Percentiles rank a stretch among this genome's conserved stretches.
These are phyloP conservation scores for Resseliella maxima DNA, from an alignment of 2,888 invertebrate genomes.

Conservation along the genomic window DNA sequence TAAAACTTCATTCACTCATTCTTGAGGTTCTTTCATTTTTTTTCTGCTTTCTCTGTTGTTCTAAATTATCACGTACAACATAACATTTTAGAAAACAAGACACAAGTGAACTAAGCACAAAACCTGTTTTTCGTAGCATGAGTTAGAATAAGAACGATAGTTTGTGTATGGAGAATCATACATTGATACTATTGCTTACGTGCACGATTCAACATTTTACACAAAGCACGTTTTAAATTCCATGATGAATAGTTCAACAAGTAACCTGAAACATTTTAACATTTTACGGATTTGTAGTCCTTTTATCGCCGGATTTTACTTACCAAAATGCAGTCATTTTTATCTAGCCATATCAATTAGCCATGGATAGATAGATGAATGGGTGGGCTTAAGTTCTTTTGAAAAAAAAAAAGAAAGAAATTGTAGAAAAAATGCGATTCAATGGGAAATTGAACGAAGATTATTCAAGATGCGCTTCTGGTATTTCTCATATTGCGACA, in stretches of 20 bases:
- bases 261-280: neutral
- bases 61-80: slow-evolving; percentile 19
- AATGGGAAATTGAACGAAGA: neutral
- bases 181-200: neutral
- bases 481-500: neutral
- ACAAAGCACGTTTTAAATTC: neutral
- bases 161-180: neutral
- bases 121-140: slow-evolving; percentile 35
- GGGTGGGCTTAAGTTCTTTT: neutral
- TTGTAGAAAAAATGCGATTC: neutral
- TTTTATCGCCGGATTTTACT: neutral
- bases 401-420: neutral
- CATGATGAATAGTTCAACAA: neutral
- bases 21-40: neutral
- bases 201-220: neutral
- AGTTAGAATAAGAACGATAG: slow-evolving; percentile 6
- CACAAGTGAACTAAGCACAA: slow-evolving; percentile 35
- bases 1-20: neutral
- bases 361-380: neutral
- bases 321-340: neutral
- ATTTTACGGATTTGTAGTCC: neutral
- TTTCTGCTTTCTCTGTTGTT: slow-evolving; percentile 31
- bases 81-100: neutral
- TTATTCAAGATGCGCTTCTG: slow-evolving; percentile 2
- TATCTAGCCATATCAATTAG: neutral